Percentiles rank a stretch among this genome's conserved stretches.
phyloP scores from a whole-genome alignment of 2,888 invertebrate species.

The Seira ritae region DNA sequence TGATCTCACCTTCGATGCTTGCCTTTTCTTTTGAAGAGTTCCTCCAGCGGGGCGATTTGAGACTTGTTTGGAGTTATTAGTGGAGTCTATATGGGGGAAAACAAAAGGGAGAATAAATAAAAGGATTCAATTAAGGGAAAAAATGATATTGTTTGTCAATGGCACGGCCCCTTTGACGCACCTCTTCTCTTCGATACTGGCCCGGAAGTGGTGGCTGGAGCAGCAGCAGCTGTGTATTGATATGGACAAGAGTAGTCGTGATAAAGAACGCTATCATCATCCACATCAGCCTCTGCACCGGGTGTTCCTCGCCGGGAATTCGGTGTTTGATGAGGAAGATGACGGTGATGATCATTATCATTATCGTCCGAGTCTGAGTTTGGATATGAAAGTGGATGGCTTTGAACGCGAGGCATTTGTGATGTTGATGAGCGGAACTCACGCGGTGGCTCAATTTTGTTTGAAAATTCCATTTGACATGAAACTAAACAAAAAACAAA shows the following conservation, averaged over 20 bases:
- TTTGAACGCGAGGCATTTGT: not conserved
- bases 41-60: too few relatives aligned
- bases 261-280: not conserved
- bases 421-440: constrained; percentile 35
- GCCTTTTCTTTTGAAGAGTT: too few relatives aligned
- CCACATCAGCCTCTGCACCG: not conserved
- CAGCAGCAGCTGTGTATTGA: not conserved
- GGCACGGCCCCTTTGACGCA: too few relatives aligned
- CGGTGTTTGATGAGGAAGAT: too few relatives aligned
- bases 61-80: too few relatives aligned
- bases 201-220: too few relatives aligned
- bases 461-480: constrained; percentile 34
- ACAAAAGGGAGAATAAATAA: too few relatives aligned
- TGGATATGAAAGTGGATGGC: not conserved
- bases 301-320: not conserved
- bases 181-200: too few relatives aligned
- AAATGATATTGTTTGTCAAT: too few relatives aligned
- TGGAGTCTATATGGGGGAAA: too few relatives aligned
- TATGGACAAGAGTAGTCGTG: constrained; percentile 36
- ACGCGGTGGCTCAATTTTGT: constrained; percentile 26
- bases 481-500: constrained; percentile 1
- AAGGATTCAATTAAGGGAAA: too few relatives aligned
- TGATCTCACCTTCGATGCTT: too few relatives aligned
- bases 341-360: not conserved
- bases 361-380: constrained; percentile 12